Percentiles rank a stretch among this genome's conserved stretches.
Evolutionary conservation across 2,113 vertebrate genomes (phyloP).

Genomic region (Lagenorhynchus albirostris): DNA sequence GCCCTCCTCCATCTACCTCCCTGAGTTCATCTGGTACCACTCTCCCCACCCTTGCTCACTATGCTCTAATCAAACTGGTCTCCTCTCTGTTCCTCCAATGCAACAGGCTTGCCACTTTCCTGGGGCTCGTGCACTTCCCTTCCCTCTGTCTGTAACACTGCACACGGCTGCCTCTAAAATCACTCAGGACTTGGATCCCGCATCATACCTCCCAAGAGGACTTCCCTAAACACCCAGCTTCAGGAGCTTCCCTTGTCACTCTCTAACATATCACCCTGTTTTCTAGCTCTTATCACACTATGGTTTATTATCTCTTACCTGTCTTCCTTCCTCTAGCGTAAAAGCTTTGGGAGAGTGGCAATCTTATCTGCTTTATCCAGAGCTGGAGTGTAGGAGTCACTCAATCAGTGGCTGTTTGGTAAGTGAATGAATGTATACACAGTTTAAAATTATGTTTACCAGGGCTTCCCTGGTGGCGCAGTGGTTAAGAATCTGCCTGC

Average conservation of each 20-base stretch:
- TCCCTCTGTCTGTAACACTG: background rate
- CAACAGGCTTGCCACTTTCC: background rate
- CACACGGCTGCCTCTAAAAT: background rate
- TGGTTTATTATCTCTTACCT: background rate
- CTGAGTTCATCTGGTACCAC: background rate
- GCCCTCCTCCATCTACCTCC: background rate
- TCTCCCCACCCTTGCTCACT: background rate
- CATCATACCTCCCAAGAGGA: background rate
- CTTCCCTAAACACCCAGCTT: background rate
- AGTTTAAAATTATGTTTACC: background rate
- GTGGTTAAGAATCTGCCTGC: no score
- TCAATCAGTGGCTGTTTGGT: background rate
- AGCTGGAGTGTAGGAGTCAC: background rate
- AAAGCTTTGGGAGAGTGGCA: background rate
- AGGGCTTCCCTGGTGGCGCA: no score
- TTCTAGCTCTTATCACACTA: background rate
- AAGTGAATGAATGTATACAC: background rate
- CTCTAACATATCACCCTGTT: background rate
- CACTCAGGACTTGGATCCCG: background rate
- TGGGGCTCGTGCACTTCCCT: background rate
- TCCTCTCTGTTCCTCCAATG: background rate
- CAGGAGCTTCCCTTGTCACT: background rate
- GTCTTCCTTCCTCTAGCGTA: background rate
- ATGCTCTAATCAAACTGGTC: background rate
- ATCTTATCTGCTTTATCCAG: background rate